These are phyloP conservation scores for Allobates femoralis DNA, from an alignment of 2,797 vertebrate species.

Conservation along the genomic window DNA sequence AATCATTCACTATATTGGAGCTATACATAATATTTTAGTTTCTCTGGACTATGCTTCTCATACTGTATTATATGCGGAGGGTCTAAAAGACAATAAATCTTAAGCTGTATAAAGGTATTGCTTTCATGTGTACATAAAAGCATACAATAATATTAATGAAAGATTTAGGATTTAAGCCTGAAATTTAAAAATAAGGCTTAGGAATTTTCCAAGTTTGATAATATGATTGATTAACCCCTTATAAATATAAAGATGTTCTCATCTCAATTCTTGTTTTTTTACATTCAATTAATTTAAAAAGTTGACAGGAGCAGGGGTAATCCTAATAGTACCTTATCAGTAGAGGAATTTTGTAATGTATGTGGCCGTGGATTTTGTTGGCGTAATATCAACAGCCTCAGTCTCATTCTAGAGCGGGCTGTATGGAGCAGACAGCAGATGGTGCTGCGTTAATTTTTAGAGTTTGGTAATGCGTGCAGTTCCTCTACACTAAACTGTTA, in stretches of 20 bases:
- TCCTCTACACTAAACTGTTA: too few species aligned
- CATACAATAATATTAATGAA: background rate
- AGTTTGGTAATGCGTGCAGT: too few species aligned
- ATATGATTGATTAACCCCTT: background rate
- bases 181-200: too few species aligned
- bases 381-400: too few species aligned
- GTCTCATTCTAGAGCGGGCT: too few species aligned
- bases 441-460: too few species aligned
- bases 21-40: background rate
- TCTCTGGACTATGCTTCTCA: background rate
- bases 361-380: too few species aligned
- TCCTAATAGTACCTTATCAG: too few species aligned
- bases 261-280: background rate
- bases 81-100: background rate
- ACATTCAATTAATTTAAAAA: too few species aligned
- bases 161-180: background rate
- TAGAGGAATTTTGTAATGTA: too few species aligned
- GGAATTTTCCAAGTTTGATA: background rate
- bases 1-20: background rate
- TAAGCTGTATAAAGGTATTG: background rate
- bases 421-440: too few species aligned
- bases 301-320: too few species aligned
- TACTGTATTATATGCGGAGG: background rate
- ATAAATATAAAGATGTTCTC: background rate
- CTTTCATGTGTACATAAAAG: background rate